Base-by-base conservation (phyloP, 1,140 invertebrate species). In the Venturia canescens region DNA sequence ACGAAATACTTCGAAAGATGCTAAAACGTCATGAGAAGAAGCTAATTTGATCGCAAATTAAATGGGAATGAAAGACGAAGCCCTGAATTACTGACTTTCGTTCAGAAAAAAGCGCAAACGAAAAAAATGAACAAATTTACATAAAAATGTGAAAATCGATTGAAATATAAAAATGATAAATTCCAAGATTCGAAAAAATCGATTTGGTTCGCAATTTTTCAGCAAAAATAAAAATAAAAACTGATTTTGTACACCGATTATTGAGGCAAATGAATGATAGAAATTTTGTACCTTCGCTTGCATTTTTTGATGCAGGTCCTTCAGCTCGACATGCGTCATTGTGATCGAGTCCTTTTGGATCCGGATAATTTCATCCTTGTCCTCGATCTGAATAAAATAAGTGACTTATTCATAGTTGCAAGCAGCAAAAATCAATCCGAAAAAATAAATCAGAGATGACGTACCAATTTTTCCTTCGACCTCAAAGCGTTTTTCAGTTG, bases 391-490 rank as follows among this genome's bases (percentile, higher is more conserved):
- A 74, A 48, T 77, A 57, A 21, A 81, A 80, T 71, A 72, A 82
- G 67, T 82, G 66, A 18, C 38, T 16, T 50, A 77, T 38, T 60
- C 27, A 66, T 53, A n/a, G 16, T 29, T 71, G 27, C 27, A 79
- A 23, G 50, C 13, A 34, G 34, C 3, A 34, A 34, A 34, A 9
- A 9, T 34, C 5, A 18, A 72, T 75, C 53, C 0, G 6, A 69
- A 57, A 11, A 72, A 69, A 31, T 27, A 67, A 29, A 31, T 78
- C 2, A 29, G n/a, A 80, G 53, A 69, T 5, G 53, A 77, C 29
- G 84, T 83, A 92, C 91, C 18, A 91, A 85, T 86, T 90, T 90
- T 60, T 91, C 87, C 70, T 92, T 91, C 11, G 89, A 89, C 60
- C 80, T 83, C 13, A 90, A 29, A 79, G 85, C 71, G 78, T 76